These are phyloP conservation scores for Elymnias hypermnestra DNA, from an alignment of 1,140 invertebrate genomes.

Conservation along the genomic window DNA sequence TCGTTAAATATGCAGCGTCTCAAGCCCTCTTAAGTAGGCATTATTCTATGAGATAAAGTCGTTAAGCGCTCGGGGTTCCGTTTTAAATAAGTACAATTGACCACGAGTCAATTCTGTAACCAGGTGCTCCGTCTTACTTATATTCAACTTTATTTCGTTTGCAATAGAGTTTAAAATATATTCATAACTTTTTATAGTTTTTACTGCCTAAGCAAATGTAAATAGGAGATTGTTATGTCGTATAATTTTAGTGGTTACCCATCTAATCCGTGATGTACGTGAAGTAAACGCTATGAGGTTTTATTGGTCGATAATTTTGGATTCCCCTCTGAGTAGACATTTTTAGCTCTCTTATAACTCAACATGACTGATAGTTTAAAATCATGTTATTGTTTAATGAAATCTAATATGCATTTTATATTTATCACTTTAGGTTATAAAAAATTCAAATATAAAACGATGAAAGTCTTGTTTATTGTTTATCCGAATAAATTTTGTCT, in stretches of 20 bases:
- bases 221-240: slow-evolving; percentile 44
- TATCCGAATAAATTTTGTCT: too few species aligned
- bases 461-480: too few species aligned
- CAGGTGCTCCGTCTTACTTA: not conserved
- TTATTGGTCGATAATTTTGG: slow-evolving; percentile 48
- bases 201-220: slow-evolving; percentile 16
- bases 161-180: slow-evolving; percentile 6
- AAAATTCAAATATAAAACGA: not conserved
- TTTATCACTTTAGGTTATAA: too few species aligned
- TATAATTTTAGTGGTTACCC: slow-evolving; percentile 53
- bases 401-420: not conserved
- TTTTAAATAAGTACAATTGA: slow-evolving; percentile 26
- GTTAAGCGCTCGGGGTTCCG: slow-evolving; percentile 39
- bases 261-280: slow-evolving; percentile 38
- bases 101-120: slow-evolving; percentile 3
- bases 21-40: slow-evolving; percentile 54
- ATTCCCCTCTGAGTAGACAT: slow-evolving; percentile 29
- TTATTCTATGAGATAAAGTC: slow-evolving; percentile 65
- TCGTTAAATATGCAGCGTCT: slow-evolving; percentile 63
- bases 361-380: slow-evolving; percentile 1
- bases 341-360: slow-evolving; percentile 7
- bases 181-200: slow-evolving; percentile 2
- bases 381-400: not conserved
- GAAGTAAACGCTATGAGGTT: slow-evolving; percentile 30
- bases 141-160: not conserved